phyloP scores from a whole-genome alignment of 35 echinoderm and acorn worm genomes.

The Heliocidaris erythrogramma region DNA sequence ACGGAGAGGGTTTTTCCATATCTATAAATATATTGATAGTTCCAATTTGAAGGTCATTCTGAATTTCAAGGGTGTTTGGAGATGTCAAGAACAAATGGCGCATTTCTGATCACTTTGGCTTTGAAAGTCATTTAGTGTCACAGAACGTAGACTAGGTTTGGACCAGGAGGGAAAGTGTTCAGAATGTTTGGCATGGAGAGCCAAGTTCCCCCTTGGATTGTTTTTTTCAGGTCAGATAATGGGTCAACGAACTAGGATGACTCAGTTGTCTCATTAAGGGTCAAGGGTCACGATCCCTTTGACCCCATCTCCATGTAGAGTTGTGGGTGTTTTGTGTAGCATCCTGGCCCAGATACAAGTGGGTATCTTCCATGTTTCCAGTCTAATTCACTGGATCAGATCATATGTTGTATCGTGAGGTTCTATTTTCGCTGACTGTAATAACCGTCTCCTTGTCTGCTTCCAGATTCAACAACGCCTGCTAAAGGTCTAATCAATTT shows the following conservation, averaged over 20 bases:
- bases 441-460: too few species aligned
- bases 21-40: too few species aligned
- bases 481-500: too few species aligned
- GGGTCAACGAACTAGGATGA: conserved; percentile 28
- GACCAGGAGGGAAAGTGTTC: conserved; percentile 10
- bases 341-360: neutral
- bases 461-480: too few species aligned
- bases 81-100: neutral
- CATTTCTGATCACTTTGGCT: too few species aligned
- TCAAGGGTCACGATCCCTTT: neutral
- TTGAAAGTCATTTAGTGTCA: too few species aligned
- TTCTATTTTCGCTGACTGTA: neutral
- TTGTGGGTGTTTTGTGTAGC: neutral
- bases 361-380: neutral
- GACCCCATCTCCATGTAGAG: neutral
- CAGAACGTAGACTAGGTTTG: neutral
- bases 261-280: neutral
- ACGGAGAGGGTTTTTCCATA: too few species aligned
- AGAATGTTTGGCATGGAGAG: neutral
- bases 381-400: neutral
- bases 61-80: neutral
- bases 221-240: conserved; percentile 33
- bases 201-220: neutral
- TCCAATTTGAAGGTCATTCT: too few species aligned
- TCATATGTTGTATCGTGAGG: neutral